These are phyloP conservation scores for Rhabdomys pumilio DNA, from an alignment of 2,797 vertebrate species.

Conservation along the genomic window DNA sequence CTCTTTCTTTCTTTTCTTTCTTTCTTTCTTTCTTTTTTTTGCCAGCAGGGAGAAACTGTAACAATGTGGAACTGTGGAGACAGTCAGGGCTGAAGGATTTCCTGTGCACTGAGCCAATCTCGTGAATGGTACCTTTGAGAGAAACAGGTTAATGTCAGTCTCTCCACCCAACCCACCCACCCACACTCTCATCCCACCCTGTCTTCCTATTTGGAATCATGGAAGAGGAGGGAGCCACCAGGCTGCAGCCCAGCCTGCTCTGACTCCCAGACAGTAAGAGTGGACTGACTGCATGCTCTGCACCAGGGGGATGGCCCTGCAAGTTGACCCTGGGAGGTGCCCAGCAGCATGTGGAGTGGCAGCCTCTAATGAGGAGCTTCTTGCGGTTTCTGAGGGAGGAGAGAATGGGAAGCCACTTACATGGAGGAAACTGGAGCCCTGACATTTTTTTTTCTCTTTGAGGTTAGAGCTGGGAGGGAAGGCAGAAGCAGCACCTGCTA, in stretches of 20 bases:
- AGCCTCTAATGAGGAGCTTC: background rate
- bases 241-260: background rate
- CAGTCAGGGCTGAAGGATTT: background rate
- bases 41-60: background rate
- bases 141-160: slow-evolving; percentile 11
- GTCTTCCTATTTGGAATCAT: background rate
- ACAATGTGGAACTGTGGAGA: background rate
- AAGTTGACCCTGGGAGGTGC: background rate
- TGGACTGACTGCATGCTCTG: background rate
- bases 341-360: background rate
- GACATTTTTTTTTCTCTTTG: background rate
- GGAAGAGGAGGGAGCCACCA: slow-evolving; percentile 13
- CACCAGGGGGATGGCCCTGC: background rate
- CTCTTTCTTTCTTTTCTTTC: too few relatives aligned
- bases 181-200: background rate
- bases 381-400: background rate
- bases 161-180: background rate
- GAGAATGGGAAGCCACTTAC: background rate
- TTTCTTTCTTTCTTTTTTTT: background rate
- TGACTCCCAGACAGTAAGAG: background rate
- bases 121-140: background rate
- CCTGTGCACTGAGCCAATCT: background rate
- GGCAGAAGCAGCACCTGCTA: background rate
- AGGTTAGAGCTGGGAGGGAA: background rate
- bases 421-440: background rate